Evolutionary conservation across 2,888 invertebrate species (phyloP).

Genomic region (Flexamia atlantica): DNA sequence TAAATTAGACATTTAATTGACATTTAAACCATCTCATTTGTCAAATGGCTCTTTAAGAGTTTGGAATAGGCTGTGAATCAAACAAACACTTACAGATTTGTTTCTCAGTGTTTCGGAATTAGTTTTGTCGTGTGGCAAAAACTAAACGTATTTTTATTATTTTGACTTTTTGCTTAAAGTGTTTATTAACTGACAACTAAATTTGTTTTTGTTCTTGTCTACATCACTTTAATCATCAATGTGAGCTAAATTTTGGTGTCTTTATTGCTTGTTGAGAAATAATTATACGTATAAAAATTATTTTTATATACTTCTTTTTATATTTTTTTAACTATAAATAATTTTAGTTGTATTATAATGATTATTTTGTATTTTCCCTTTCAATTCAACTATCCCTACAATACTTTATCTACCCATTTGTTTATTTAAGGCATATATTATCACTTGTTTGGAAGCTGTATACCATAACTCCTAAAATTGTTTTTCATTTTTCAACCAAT

Average conservation of each 20-base stretch:
- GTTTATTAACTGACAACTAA: neutral
- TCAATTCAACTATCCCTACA: no score
- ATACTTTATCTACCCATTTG: no score
- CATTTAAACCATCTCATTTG: neutral
- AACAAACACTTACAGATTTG: neutral
- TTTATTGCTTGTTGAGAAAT: neutral
- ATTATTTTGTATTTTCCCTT: no score
- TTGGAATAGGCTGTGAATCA: constrained; percentile 35
- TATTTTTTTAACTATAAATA: neutral
- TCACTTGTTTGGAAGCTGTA: no score
- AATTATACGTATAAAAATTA: neutral
- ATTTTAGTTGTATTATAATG: neutral
- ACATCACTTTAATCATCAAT: neutral
- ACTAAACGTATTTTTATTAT: neutral
- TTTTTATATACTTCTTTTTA: neutral
- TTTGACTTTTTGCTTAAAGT: neutral
- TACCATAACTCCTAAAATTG: no score
- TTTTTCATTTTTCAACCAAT: no score
- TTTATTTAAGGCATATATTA: no score
- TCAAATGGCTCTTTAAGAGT: constrained; percentile 22
- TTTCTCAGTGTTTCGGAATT: neutral
- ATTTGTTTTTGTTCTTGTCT: neutral
- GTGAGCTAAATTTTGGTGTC: neutral
- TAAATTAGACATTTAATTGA: constrained; percentile 4
- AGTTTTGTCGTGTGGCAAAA: neutral